Conservation (phyloP, 53 echinoderm and acorn worm species). For the Stichopus horrens region DNA sequence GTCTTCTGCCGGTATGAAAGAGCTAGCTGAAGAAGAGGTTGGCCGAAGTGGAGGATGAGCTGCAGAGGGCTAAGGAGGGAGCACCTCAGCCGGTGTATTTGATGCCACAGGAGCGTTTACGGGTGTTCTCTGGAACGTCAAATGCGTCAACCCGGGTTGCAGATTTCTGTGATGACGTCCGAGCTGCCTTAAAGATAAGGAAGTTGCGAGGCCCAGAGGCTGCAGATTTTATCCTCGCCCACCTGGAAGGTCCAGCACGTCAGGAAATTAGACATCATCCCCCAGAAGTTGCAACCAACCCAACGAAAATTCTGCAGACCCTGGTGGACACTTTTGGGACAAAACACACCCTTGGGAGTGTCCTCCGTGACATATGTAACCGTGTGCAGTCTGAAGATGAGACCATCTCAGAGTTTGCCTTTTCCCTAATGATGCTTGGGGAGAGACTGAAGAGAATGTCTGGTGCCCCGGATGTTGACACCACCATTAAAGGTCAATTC, state of each 20-base stretch:
- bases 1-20: neutral
- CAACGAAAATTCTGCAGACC: neutral
- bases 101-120: neutral
- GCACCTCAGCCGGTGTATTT: constrained; percentile 25
- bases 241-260: neutral
- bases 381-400: neutral
- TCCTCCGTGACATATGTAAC: neutral
- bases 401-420: neutral
- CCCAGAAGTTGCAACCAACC: neutral
- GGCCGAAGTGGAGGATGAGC: neutral
- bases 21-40: constrained; percentile 24
- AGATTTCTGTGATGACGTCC: neutral
- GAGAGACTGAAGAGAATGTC: neutral
- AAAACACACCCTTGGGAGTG: neutral
- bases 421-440: constrained; percentile 6
- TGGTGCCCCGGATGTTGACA: constrained; percentile 1
- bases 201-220: neutral
- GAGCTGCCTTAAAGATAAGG: neutral
- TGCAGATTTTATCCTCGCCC: neutral
- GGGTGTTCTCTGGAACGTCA: neutral
- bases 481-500: neutral
- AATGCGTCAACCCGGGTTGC: neutral
- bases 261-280: neutral
- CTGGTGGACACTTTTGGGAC: neutral
- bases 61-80: neutral